Evolutionary conservation across 2,113 vertebrate genomes (phyloP).

Genomic region (Menidia beryllina): DNA sequence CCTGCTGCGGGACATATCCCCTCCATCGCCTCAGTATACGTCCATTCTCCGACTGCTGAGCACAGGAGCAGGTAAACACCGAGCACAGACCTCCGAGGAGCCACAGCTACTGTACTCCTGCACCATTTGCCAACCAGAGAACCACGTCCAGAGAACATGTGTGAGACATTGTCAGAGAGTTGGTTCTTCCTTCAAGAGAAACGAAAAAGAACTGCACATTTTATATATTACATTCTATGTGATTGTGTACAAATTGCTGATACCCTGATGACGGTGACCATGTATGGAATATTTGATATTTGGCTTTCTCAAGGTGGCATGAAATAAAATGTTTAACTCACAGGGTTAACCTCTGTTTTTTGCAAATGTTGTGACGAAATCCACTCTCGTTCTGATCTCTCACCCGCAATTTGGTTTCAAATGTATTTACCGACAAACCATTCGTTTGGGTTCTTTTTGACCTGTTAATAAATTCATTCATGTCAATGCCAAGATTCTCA

Average conservation of each 20-base stretch:
- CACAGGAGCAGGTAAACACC: conserved; percentile 53
- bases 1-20: conserved; percentile 56
- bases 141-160: conserved; percentile 55
- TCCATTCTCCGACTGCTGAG: conserved; percentile 12
- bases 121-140: conserved; percentile 68
- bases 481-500: conserved; percentile 72
- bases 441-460: conserved; percentile 37
- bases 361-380: conserved; percentile 71
- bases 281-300: conserved; percentile 81
- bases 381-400: conserved; percentile 55
- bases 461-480: conserved; percentile 50
- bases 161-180: conserved; percentile 61
- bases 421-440: conserved; percentile 22
- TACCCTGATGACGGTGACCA: conserved; percentile 79
- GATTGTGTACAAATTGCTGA: conserved; percentile 84
- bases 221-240: conserved; percentile 83
- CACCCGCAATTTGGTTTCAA: conserved; percentile 44
- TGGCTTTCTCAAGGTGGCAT: conserved; percentile 80
- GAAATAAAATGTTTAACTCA: conserved; percentile 82
- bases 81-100: conserved; percentile 70
- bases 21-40: conserved; percentile 27
- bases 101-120: conserved; percentile 62
- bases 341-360: conserved; percentile 80
- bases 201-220: conserved; percentile 70
- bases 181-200: conserved; percentile 66